These are phyloP conservation scores for Xenus cinereus DNA, from an alignment of 2,113 vertebrate genomes.

Conservation along the genomic window DNA sequence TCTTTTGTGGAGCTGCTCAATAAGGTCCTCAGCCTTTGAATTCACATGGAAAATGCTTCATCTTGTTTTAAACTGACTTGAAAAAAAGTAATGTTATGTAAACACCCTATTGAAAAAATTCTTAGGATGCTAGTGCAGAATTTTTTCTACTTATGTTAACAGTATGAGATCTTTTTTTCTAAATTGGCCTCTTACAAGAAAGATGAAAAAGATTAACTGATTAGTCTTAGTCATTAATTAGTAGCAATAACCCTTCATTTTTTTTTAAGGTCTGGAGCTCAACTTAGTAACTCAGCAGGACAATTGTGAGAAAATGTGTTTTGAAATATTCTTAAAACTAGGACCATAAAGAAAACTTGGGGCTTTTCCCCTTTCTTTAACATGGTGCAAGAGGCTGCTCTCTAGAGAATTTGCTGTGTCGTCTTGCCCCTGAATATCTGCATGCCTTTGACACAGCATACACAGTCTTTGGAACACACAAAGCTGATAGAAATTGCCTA, in stretches of 20 bases:
- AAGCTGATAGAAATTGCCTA: background rate
- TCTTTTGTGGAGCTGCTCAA: background rate
- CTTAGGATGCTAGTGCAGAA: background rate
- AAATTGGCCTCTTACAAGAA: background rate
- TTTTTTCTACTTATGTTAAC: background rate
- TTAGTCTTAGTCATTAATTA: background rate
- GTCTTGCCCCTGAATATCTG: background rate
- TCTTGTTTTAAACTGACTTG: background rate
- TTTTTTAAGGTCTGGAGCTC: background rate
- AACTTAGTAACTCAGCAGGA: background rate
- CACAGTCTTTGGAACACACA: background rate
- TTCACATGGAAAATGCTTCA: background rate
- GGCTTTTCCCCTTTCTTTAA: background rate
- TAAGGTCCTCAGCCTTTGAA: background rate
- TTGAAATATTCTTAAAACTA: background rate
- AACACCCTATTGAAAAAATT: background rate
- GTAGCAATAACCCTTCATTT: background rate
- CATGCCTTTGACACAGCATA: background rate
- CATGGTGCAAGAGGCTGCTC: background rate
- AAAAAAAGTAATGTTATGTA: background rate
- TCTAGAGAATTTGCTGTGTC: background rate
- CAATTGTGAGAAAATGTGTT: background rate
- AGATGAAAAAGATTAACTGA: background rate
- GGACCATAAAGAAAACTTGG: background rate
- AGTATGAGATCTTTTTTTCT: background rate